phyloP scores from a whole-genome alignment of 2,113 vertebrate species.

The Bubalus kerabau region DNA sequence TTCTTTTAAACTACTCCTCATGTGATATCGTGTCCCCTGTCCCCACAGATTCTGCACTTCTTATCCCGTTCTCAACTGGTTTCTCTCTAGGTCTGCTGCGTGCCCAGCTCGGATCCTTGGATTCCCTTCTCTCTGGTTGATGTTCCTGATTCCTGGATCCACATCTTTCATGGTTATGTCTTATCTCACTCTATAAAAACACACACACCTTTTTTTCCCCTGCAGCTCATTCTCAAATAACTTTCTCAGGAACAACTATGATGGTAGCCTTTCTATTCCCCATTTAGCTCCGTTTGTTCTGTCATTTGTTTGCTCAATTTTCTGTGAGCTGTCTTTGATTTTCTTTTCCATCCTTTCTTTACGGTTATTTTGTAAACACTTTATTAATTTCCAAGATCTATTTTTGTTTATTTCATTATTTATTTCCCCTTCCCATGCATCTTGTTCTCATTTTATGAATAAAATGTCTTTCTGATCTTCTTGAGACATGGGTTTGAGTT shows the following conservation, averaged over 20 bases:
- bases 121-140: background rate
- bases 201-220: rapidly evolving
- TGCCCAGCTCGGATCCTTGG: background rate
- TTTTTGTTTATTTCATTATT: background rate
- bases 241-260: background rate
- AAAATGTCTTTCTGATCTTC: background rate
- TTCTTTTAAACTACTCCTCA: background rate
- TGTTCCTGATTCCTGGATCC: background rate
- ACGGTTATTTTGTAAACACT: background rate
- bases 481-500: background rate
- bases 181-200: background rate
- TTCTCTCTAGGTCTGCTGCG: background rate
- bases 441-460: background rate
- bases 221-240: background rate
- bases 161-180: background rate
- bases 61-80: background rate
- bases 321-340: background rate
- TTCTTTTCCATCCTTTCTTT: background rate
- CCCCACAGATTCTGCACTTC: background rate
- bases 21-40: background rate
- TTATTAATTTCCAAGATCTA: background rate
- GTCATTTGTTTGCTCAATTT: background rate
- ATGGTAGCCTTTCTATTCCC: background rate
- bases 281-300: background rate
- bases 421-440: background rate